phyloP scores from a whole-genome alignment of 2,888 invertebrate species.

The Trachelus iudaicus region DNA sequence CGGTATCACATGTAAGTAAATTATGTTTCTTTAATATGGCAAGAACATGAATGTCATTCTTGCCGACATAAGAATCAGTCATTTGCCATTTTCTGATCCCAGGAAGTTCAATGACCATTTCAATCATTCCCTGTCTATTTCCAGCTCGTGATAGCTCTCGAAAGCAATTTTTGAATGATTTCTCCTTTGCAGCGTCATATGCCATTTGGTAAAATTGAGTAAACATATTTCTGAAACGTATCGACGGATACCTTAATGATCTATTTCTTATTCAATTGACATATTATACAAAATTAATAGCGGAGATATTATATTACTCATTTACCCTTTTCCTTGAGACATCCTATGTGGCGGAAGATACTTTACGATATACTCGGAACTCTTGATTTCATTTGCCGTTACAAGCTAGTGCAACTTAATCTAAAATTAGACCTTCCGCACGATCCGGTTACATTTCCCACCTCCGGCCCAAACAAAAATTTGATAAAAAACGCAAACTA shows the following conservation, averaged over 20 bases:
- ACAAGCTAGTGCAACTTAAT: conserved; percentile 15
- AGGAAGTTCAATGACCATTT: conserved; percentile 39
- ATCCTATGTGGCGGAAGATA: not conserved
- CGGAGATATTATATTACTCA: not conserved
- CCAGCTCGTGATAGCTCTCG: conserved; percentile 32
- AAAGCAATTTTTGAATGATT: conserved; percentile 32
- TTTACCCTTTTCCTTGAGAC: conserved; percentile 12
- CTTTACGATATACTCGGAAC: conserved; percentile 10
- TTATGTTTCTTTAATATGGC: not conserved
- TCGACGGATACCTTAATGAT: not conserved
- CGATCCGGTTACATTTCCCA: conserved; percentile 6
- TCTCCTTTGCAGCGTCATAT: conserved; percentile 12
- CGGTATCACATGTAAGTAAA: not conserved
- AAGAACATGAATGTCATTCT: conserved; percentile 21
- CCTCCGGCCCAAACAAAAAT: not conserved
- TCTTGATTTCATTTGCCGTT: conserved; percentile 2
- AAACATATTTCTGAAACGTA: conserved; percentile 14
- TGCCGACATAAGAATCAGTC: conserved; percentile 36
- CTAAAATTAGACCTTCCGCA: conserved; percentile 38
- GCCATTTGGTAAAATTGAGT: conserved; percentile 14
- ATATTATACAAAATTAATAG: not conserved
- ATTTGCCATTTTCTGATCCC: conserved; percentile 19
- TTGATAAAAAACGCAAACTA: not conserved
- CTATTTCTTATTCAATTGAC: not conserved
- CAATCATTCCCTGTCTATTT: conserved; percentile 48